Conservation (phyloP, 1,140 invertebrate species). For the Homalodisca vitripennis region DNA sequence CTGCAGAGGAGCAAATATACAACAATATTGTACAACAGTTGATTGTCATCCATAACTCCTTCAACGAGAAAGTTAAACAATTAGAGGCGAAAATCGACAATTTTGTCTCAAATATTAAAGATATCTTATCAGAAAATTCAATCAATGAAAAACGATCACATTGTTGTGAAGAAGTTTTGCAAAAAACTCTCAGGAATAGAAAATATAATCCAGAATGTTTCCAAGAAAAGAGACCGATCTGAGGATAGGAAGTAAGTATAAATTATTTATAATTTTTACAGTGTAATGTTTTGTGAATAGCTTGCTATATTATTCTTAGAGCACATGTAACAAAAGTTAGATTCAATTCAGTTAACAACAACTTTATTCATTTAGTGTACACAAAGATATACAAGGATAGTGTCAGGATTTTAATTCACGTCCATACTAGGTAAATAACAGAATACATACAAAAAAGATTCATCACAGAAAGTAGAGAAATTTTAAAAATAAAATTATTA, state of each 20-base stretch:
- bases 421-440: too few species aligned
- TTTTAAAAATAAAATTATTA: too few species aligned
- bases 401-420: background rate
- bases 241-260: background rate
- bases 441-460: too few species aligned
- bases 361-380: background rate
- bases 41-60: conserved; percentile 6
- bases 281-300: too few species aligned
- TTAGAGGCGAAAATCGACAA: background rate
- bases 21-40: background rate
- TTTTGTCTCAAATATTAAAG: background rate
- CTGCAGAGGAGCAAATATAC: background rate
- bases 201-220: background rate
- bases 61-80: conserved; percentile 1
- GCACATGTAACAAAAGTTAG: background rate
- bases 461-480: too few species aligned
- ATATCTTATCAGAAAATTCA: background rate
- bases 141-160: background rate
- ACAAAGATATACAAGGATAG: background rate
- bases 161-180: conserved; percentile 9
- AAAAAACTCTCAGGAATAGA: conserved; percentile 1
- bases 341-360: background rate
- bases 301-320: too few species aligned
- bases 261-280: too few species aligned
- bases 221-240: background rate